Conservation (phyloP, 2,888 invertebrate genomes). For the Ennomos quercinarius region DNA sequence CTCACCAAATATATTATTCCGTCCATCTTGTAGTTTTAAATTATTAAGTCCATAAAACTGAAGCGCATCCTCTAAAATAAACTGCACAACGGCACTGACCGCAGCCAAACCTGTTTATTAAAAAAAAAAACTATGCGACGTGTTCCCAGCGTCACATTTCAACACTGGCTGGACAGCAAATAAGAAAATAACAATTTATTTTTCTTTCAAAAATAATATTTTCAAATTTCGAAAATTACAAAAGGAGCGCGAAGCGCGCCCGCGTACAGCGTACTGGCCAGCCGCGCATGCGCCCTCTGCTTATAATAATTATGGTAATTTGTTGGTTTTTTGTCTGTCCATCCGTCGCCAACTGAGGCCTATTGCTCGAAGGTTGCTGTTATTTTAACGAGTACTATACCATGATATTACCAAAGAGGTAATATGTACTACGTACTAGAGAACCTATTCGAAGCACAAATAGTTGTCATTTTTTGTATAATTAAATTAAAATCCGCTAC, state of each 20-base stretch:
- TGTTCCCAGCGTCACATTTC: constrained; percentile 24
- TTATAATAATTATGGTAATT: constrained; percentile 79
- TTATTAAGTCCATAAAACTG: constrained; percentile 44
- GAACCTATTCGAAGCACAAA: too few relatives aligned
- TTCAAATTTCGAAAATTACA: constrained; percentile 39
- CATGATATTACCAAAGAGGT: too few relatives aligned
- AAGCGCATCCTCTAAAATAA: constrained; percentile 59
- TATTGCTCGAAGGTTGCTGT: constrained; percentile 26
- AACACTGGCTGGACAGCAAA: constrained; percentile 12
- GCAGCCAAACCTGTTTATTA: constrained; percentile 51
- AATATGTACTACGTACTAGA: too few relatives aligned
- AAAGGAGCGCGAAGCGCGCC: constrained; percentile 53
- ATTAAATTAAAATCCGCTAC: too few relatives aligned
- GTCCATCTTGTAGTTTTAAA: constrained; percentile 45
- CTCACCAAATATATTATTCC: constrained; percentile 49
- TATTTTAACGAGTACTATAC: constrained; percentile 15
- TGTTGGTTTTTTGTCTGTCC: constrained; percentile 73
- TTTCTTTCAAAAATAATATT: constrained; percentile 31
- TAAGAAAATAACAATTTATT: constrained; percentile 4
- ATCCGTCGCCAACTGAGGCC: constrained; percentile 52
- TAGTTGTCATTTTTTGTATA: too few relatives aligned
- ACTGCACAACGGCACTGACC: constrained; percentile 52
- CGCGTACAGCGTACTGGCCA: constrained; percentile 67
- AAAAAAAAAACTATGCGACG: constrained; percentile 20
- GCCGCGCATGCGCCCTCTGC: constrained; percentile 63